Conservation (phyloP, 1,140 invertebrate genomes). For the Frieseomelitta varia region DNA sequence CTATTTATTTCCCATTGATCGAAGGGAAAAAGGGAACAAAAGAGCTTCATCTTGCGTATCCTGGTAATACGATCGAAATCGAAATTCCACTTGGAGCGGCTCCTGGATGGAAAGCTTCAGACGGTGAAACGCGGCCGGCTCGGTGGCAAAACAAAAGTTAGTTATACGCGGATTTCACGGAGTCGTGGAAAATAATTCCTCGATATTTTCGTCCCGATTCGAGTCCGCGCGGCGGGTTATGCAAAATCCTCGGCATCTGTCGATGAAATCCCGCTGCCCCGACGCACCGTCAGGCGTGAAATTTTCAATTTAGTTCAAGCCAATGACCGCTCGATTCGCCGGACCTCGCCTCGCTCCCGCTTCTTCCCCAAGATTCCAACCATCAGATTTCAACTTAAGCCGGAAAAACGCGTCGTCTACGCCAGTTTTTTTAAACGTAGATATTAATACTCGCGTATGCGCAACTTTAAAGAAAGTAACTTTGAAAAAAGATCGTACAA, state of each 20-base stretch:
- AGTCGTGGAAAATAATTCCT: slow-evolving; percentile 29
- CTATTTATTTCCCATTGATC: background rate
- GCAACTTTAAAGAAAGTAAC: no score
- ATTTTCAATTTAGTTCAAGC: slow-evolving; percentile 67
- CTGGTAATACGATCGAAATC: background rate
- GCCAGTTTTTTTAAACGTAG: no score
- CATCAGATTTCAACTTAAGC: background rate
- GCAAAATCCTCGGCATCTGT: slow-evolving; percentile 68
- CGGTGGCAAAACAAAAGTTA: slow-evolving; percentile 28
- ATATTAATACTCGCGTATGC: no score
- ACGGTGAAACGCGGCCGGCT: no score
- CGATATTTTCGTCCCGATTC: slow-evolving; percentile 60
- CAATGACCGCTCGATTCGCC: slow-evolving; percentile 27
- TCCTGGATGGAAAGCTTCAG: background rate
- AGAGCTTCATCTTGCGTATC: background rate
- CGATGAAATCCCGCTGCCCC: slow-evolving; percentile 60
- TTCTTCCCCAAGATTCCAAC: background rate
- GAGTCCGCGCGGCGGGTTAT: slow-evolving; percentile 59
- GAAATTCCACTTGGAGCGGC: background rate
- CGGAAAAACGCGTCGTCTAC: no score
- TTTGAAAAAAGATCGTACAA: no score
- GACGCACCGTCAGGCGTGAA: slow-evolving; percentile 64
- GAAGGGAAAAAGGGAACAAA: background rate
- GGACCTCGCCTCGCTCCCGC: background rate
- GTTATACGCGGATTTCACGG: slow-evolving; percentile 8